Evolutionary conservation across 1,140 invertebrate genomes (phyloP), one percentile per base, ranked within the genome.

Genomic region (Adoxophyes honmai): DNA sequence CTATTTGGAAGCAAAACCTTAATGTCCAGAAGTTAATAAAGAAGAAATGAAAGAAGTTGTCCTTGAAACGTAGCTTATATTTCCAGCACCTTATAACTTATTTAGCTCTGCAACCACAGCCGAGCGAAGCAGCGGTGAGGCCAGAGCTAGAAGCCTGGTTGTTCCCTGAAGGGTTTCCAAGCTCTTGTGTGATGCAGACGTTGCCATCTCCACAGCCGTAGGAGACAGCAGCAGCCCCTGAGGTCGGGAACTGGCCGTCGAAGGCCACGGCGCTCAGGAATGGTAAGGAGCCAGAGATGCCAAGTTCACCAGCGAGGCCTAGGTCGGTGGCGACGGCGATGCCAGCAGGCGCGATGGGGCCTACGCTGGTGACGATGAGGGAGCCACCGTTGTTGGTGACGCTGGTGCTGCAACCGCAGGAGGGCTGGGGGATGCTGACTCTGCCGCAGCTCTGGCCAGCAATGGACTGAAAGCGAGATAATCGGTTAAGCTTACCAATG

Each of bases 341-440:
- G n/a, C 60, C 44, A 10, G 14, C 18, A 1, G 55, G 37, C 36
- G 61, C 18, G 35, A 53, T 57, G 55, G 36, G 57, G 44, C 28
- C 18, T 15, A 15, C 10, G 28, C 16, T 35, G 34, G 16, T 13
- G 9, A 55, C 15, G 34, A 11, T 10, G 15, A 52, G 33, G 15
- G 28, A 34, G n/a, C 35, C 54, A 8, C 21, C 53, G 51, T 21
- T 38, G 15, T 28, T 18, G 34, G 51, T 14, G 15, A 44, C 34
- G 16, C 4, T 13, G 42, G 10, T 42, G 39, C 10, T 33, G 16
- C 21, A 1, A 15, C 39, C 9, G 15, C 10, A 5, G 16, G 14
- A 6, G 39, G 39, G 16, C 9, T n/a, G 11, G 5, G 42, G 21
- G 42, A 4, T 16, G 42, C 4, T 11, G 10, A 8, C n/a, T 18